phyloP scores from a whole-genome alignment of 2,113 vertebrate genomes.

The Mormyrus lacerda region DNA sequence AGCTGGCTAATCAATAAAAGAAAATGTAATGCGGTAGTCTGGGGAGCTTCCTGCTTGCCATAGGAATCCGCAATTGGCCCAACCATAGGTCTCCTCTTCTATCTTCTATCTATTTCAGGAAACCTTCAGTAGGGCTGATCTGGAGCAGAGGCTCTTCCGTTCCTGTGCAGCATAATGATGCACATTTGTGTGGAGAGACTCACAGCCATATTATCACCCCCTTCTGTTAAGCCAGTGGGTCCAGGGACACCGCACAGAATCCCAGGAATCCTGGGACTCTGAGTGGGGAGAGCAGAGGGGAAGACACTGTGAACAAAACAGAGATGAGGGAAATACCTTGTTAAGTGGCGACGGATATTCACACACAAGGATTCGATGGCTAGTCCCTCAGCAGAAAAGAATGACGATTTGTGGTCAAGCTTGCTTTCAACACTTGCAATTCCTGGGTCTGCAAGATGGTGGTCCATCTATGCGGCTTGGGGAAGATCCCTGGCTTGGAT shows the following conservation, averaged over 20 bases:
- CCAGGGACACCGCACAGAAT: conserved; percentile 17
- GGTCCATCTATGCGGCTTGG: background rate
- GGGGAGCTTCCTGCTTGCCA: background rate
- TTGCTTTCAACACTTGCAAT: background rate
- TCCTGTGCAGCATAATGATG: conserved; percentile 5
- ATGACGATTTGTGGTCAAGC: conserved; percentile 26
- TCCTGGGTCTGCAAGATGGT: background rate
- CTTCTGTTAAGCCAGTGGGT: conserved; percentile 10
- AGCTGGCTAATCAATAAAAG: background rate
- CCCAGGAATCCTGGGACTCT: conserved; percentile 16
- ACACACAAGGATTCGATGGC: conserved; percentile 11
- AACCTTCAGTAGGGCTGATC: background rate
- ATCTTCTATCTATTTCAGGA: background rate
- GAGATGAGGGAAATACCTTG: conserved; percentile 2
- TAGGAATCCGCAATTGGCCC: background rate
- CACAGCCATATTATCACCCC: background rate
- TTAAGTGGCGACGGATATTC: conserved; percentile 5
- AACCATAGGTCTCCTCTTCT: background rate
- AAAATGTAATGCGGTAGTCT: background rate
- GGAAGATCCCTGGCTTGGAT: background rate
- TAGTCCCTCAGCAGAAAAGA: conserved; percentile 22
- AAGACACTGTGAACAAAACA: background rate
- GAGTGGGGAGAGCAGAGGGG: background rate
- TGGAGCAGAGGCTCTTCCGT: background rate
- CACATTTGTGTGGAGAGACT: conserved; percentile 5